Evolutionary conservation across 2,888 invertebrate species (phyloP).

Genomic region (Torymus texanus): DNA sequence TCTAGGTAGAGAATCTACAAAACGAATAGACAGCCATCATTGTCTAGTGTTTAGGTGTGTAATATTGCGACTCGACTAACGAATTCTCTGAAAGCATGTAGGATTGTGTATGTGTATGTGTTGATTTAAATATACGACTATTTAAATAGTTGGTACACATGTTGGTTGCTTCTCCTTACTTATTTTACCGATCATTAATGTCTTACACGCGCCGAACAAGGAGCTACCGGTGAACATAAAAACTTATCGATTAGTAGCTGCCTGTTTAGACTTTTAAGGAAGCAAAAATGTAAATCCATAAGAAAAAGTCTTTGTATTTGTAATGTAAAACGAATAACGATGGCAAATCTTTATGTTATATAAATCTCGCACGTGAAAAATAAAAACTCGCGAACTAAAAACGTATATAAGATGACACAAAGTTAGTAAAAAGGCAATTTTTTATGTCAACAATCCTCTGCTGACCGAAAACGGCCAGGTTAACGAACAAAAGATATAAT

Average conservation of each 20-base stretch:
- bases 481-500: slow-evolving; percentile 22
- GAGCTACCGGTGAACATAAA: slow-evolving; percentile 37
- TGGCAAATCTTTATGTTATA: slow-evolving; percentile 25
- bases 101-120: slow-evolving; percentile 28
- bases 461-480: slow-evolving; percentile 28
- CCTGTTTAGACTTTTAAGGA: slow-evolving; percentile 30
- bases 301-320: slow-evolving; percentile 5
- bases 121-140: slow-evolving; percentile 40
- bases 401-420: slow-evolving; percentile 27
- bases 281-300: slow-evolving; percentile 27
- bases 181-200: slow-evolving; percentile 4
- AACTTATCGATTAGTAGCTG: slow-evolving; percentile 37
- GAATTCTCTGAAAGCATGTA: slow-evolving; percentile 41
- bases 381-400: slow-evolving; percentile 18
- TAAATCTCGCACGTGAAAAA: slow-evolving; percentile 22
- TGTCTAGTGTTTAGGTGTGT: slow-evolving; percentile 31
- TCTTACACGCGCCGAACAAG: slow-evolving; percentile 3
- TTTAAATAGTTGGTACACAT: slow-evolving; percentile 35
- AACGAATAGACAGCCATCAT: slow-evolving; percentile 59
- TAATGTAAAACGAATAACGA: slow-evolving; percentile 24
- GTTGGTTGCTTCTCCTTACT: slow-evolving; percentile 23
- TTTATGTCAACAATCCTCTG: slow-evolving; percentile 28
- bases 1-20: slow-evolving; percentile 52
- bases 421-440: slow-evolving; percentile 30
- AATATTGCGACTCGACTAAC: slow-evolving; percentile 57